These are phyloP conservation scores for Pseudococcus longispinus DNA, from an alignment of 2,888 invertebrate genomes.

Conservation along the genomic window DNA sequence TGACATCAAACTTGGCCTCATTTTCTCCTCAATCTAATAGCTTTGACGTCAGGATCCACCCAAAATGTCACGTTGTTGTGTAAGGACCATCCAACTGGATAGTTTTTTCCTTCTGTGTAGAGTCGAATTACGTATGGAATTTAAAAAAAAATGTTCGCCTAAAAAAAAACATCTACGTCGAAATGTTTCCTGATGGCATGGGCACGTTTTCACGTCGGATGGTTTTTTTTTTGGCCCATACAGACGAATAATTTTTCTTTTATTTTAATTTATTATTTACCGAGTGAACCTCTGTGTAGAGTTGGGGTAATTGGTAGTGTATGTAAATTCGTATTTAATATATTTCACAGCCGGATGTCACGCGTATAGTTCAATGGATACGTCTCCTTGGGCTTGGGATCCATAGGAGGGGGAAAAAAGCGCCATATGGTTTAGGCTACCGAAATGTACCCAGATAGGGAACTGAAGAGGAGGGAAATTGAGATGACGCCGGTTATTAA, in stretches of 20 bases:
- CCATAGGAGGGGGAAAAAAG: not conserved
- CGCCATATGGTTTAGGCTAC: conserved; percentile 34
- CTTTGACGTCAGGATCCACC: conserved; percentile 15
- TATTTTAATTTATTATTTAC: conserved; percentile 36
- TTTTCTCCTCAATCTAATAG: not conserved
- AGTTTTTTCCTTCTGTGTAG: not conserved
- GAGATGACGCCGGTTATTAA: conserved; percentile 22
- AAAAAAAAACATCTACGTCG: not conserved
- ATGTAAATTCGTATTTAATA: conserved; percentile 42
- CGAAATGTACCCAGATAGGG: not conserved
- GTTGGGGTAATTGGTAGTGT: not conserved
- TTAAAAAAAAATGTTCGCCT: not conserved
- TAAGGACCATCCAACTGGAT: not conserved
- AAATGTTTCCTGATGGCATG: not conserved
- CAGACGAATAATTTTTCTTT: conserved; percentile 14
- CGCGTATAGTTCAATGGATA: conserved; percentile 28
- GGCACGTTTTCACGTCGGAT: not conserved
- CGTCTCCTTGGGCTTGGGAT: not conserved
- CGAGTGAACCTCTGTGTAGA: not conserved
- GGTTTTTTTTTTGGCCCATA: conserved; percentile 1
- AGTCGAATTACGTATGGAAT: not conserved
- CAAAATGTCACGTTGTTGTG: not conserved
- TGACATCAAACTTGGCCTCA: conserved; percentile 31
- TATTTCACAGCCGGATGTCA: conserved; percentile 44
- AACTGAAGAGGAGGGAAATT: not conserved